Conservation (phyloP, 2,888 invertebrate genomes). For the Zygothrica quintamaculata region DNA sequence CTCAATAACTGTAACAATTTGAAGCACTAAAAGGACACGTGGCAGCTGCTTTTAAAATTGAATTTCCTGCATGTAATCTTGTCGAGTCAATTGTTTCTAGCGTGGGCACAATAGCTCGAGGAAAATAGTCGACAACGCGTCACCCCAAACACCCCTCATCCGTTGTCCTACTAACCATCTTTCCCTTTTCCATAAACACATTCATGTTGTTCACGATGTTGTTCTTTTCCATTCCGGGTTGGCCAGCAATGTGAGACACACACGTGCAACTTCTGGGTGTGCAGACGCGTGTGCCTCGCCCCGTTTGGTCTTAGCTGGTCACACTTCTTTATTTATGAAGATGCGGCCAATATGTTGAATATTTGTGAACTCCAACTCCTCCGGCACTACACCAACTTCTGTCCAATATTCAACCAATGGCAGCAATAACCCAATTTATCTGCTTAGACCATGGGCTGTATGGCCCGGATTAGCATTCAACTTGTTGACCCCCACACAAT, state of each 20-base stretch:
- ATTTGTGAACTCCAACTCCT: slow-evolving; percentile 58
- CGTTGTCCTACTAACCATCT: slow-evolving; percentile 1
- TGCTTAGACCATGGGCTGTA: slow-evolving; percentile 29
- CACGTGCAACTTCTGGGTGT: slow-evolving; percentile 56
- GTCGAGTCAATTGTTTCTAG: slow-evolving; percentile 81
- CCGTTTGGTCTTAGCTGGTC: slow-evolving; percentile 26
- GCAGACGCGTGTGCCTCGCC: slow-evolving; percentile 36
- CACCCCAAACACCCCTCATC: slow-evolving; percentile 3
- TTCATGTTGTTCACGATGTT: slow-evolving; percentile 21
- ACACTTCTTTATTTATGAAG: slow-evolving; percentile 74
- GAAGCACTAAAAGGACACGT: slow-evolving; percentile 84
- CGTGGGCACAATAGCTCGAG: slow-evolving; percentile 17
- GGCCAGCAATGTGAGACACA: slow-evolving; percentile 2
- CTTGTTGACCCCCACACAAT: slow-evolving; percentile 18
- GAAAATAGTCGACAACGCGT: background rate
- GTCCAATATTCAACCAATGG: background rate
- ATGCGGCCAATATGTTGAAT: slow-evolving; percentile 75
- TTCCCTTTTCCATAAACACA: background rate
- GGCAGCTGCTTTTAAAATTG: slow-evolving; percentile 85
- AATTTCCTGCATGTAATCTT: slow-evolving; percentile 83
- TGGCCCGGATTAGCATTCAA: slow-evolving; percentile 26
- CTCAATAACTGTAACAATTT: slow-evolving; percentile 81
- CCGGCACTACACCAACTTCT: background rate
- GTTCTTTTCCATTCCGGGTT: slow-evolving; percentile 9
- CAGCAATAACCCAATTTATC: slow-evolving; percentile 9